phyloP scores from a whole-genome alignment of 2,113 vertebrate species.

The Cebidichthys violaceus region DNA sequence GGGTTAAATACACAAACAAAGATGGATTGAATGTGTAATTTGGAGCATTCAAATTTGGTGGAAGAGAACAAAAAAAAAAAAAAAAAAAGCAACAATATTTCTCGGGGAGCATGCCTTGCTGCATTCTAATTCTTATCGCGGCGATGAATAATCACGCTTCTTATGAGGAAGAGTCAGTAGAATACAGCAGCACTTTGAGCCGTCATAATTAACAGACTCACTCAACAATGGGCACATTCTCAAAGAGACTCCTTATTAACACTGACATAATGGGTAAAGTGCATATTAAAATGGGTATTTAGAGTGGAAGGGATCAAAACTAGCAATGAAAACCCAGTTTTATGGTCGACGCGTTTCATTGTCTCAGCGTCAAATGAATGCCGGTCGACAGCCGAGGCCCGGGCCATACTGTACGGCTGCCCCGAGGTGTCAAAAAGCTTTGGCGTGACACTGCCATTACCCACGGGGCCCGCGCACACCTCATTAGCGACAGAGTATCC shows the following conservation, averaged over 20 bases:
- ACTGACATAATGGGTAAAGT: conserved; percentile 76
- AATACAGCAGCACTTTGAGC: conserved; percentile 78
- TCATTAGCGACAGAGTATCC: conserved; percentile 79
- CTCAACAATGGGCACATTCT: conserved; percentile 79
- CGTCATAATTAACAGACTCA: conserved; percentile 81
- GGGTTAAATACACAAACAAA: conserved; percentile 81
- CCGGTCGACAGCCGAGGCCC: conserved; percentile 49
- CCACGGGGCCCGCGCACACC: conserved; percentile 71
- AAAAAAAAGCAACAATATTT: conserved; percentile 67
- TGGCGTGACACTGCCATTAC: conserved; percentile 67
- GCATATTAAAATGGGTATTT: conserved; percentile 77
- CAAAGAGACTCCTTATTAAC: conserved; percentile 79
- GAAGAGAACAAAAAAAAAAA: conserved; percentile 1
- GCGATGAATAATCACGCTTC: conserved; percentile 78
- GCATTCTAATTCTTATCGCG: conserved; percentile 80
- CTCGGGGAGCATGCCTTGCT: conserved; percentile 54
- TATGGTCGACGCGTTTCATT: conserved; percentile 68
- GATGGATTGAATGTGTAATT: conserved; percentile 79
- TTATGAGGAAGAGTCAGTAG: conserved; percentile 71
- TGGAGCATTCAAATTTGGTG: conserved; percentile 74
- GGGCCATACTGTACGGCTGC: conserved; percentile 57
- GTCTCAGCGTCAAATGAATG: conserved; percentile 62
- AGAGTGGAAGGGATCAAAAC: conserved; percentile 77
- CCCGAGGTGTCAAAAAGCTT: conserved; percentile 73
- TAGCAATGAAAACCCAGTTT: conserved; percentile 66